Conservation (phyloP, 1,140 invertebrate genomes). For the Batillaria attramentaria region DNA sequence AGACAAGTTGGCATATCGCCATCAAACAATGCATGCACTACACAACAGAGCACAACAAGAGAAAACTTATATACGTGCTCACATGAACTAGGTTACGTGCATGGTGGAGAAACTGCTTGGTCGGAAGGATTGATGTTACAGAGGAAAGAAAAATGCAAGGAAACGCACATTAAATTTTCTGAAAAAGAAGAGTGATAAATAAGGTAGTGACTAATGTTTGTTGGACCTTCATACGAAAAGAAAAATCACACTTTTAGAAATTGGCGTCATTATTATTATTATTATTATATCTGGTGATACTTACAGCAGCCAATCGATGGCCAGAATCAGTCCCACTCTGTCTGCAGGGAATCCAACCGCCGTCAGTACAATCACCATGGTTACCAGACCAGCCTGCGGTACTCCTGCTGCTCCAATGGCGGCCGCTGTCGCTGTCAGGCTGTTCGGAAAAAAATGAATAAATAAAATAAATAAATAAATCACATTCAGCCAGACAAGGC, state of each 20-base stretch:
- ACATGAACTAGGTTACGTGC: too few relatives aligned
- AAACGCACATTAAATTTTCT: background rate
- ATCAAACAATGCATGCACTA: too few relatives aligned
- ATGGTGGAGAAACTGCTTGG: too few relatives aligned
- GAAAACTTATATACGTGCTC: too few relatives aligned
- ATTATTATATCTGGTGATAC: slow-evolving; percentile 65
- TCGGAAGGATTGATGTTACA: too few relatives aligned
- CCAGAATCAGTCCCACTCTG: slow-evolving; percentile 93
- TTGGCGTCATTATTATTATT: background rate
- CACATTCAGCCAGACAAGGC: background rate
- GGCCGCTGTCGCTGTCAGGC: slow-evolving; percentile 62
- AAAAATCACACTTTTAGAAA: background rate
- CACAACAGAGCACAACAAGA: too few relatives aligned
- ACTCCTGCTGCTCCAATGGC: slow-evolving; percentile 93
- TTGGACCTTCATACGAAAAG: background rate
- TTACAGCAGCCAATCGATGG: slow-evolving; percentile 97
- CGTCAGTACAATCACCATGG: slow-evolving; percentile 97
- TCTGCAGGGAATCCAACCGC: slow-evolving; percentile 92
- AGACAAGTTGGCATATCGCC: too few relatives aligned
- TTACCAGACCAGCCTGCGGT: slow-evolving; percentile 89
- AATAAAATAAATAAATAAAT: background rate
- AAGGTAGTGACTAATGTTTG: background rate
- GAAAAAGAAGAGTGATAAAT: background rate
- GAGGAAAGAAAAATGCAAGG: too few relatives aligned
- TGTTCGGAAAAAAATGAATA: slow-evolving; percentile 25